Base-by-base conservation (phyloP, 2,888 invertebrate genomes). In the Drosophila gaucha region DNA sequence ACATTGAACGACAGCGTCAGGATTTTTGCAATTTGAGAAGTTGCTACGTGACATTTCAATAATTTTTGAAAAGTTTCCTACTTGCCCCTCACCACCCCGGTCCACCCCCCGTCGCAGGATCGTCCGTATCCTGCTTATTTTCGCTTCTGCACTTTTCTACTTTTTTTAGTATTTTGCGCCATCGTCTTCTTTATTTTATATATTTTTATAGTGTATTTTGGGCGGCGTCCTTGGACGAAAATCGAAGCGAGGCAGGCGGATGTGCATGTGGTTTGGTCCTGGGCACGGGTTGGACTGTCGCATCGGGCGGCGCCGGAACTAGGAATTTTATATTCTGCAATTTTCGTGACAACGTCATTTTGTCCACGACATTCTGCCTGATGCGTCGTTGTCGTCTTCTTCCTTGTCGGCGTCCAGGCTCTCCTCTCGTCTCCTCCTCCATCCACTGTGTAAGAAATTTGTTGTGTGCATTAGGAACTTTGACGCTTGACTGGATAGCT, bases 31-130 rank as follows among this genome's bases (percentile, higher is more conserved):
- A 90, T 90, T 90, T 89, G 90, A 90, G 89, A 90, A 89, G 89
- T 89, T 90, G 90, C 90, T 90, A 90, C 90, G 90, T 90, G 90
- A 90, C 90, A 90, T 90, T 90, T 90, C 90, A 90, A 90, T 90
- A 90, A 90, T 90, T 90, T 90, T 90, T 89, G 90, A 90, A 90
- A 90, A 90, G 88, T 90, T 90, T 80, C 79, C 74, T 74, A 69
- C 78, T 76, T 66, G 49, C 31, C 47, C 20, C 49, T 20, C 46
- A 44, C 3, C 20, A 18, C 57, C 59, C 22, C 51, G n/a, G n/a
- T n/a, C n/a, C n/a, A n/a, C n/a, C n/a, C n/a, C n/a, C n/a, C n/a
- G n/a, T n/a, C n/a, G n/a, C n/a, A n/a, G n/a, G n/a, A n/a, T 26
- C 36, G 24, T 30, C 43, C 46, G 59, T 39, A 50, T 30, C 30